phyloP scores from a whole-genome alignment of 2,888 invertebrate species.

The Zygothrica quintamaculata region DNA sequence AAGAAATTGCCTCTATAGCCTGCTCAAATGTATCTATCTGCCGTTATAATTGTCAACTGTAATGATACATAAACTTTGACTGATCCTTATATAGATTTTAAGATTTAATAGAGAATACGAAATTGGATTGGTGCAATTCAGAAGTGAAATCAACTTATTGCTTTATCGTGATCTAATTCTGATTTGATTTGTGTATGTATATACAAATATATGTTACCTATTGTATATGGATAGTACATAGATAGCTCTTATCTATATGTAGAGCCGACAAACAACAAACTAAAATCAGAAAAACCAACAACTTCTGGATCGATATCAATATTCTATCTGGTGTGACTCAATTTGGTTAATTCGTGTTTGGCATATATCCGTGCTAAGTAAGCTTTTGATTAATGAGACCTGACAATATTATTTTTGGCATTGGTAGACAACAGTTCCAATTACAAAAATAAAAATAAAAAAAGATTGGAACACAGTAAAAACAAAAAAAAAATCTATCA shows the following conservation, averaged over 20 bases:
- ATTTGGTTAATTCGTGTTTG: slow-evolving; percentile 6
- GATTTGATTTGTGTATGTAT: neutral
- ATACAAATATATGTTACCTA: neutral
- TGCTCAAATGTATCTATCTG: too few species aligned
- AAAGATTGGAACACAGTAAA: too few species aligned
- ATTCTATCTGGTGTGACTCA: slow-evolving; percentile 26
- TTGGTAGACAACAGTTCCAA: slow-evolving; percentile 6
- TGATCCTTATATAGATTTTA: too few species aligned
- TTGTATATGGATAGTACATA: neutral
- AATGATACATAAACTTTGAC: too few species aligned
- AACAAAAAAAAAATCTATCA: slow-evolving; percentile 10
- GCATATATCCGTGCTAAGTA: slow-evolving; percentile 17
- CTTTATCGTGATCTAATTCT: too few species aligned
- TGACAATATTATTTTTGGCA: slow-evolving; percentile 9
- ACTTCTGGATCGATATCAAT: slow-evolving; percentile 44
- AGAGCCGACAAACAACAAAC: slow-evolving; percentile 15
- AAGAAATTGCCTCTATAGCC: too few species aligned
- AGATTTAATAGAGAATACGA: too few species aligned
- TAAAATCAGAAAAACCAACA: slow-evolving; percentile 7
- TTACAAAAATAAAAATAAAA: slow-evolving; percentile 2
- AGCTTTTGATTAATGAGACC: slow-evolving; percentile 7
- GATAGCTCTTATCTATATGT: slow-evolving; percentile 41
- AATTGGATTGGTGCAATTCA: too few species aligned
- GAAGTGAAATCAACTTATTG: too few species aligned
- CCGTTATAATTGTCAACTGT: too few species aligned